These are phyloP conservation scores for Lysandra coridon DNA, from an alignment of 2,888 invertebrate species.

Conservation along the genomic window DNA sequence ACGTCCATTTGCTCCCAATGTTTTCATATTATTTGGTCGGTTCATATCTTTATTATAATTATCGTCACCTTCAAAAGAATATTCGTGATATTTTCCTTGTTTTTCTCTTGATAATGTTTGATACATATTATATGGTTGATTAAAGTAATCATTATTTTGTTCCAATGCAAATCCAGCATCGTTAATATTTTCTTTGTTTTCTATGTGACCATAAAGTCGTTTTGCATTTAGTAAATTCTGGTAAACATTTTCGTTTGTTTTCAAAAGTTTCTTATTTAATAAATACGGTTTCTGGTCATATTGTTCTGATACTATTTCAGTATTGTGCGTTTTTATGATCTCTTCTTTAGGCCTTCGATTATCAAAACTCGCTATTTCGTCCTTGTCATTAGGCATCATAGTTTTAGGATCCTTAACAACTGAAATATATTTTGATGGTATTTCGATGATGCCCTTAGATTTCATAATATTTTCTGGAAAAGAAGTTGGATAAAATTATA, in stretches of 20 bases:
- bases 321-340: background rate
- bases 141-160: background rate
- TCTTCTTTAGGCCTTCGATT: background rate
- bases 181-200: background rate
- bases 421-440: constrained; percentile 8
- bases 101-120: background rate
- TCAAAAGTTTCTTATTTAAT: background rate
- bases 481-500: background rate
- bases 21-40: background rate
- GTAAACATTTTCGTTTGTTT: background rate
- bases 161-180: background rate
- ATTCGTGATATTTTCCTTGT: background rate
- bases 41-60: background rate
- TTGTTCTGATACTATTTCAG: background rate
- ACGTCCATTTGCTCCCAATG: background rate
- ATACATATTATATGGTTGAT: background rate
- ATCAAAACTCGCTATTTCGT: background rate
- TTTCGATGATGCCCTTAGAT: background rate
- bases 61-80: background rate
- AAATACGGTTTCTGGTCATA: background rate
- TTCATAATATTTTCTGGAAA: background rate
- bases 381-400: background rate
- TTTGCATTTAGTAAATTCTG: background rate
- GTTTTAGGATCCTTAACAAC: background rate
- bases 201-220: background rate